Evolutionary conservation across 23 tunicate genomes (phyloP).

Genomic region (Trididemnum clinides): DNA sequence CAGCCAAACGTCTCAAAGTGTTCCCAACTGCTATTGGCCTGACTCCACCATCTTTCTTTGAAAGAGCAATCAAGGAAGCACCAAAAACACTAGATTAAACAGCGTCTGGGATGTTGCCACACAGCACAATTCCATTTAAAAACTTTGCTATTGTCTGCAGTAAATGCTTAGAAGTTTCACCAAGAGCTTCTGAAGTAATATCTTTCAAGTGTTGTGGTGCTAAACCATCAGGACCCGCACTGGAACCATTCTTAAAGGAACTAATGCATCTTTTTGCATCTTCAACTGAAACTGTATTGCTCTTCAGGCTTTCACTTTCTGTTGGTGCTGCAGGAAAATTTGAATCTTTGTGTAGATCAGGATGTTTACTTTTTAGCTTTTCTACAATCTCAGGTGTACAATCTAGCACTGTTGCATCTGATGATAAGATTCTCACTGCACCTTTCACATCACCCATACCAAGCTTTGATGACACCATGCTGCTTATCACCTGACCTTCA

Average conservation of each 20-base stretch:
- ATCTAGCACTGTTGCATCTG: background rate
- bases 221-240: conserved; percentile 9
- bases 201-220: background rate
- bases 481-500: no score
- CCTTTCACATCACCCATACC: background rate
- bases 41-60: background rate
- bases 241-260: background rate
- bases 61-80: conserved; percentile 2
- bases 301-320: background rate
- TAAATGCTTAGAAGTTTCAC: no score
- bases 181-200: background rate
- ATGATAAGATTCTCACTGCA: background rate
- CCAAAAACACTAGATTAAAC: background rate
- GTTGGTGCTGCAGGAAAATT: background rate
- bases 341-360: background rate
- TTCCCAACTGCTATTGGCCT: background rate
- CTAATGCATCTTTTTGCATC: background rate
- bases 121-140: background rate
- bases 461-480: background rate
- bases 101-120: background rate
- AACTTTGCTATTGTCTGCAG: conserved; percentile 1
- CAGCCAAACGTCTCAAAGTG: conserved; percentile 3
- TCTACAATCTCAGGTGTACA: background rate
- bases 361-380: background rate
- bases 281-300: background rate